Evolutionary conservation across 2,888 invertebrate species (phyloP), one percentile per base, ranked within the genome.

Genomic region (Drosophila vallismaia): DNA sequence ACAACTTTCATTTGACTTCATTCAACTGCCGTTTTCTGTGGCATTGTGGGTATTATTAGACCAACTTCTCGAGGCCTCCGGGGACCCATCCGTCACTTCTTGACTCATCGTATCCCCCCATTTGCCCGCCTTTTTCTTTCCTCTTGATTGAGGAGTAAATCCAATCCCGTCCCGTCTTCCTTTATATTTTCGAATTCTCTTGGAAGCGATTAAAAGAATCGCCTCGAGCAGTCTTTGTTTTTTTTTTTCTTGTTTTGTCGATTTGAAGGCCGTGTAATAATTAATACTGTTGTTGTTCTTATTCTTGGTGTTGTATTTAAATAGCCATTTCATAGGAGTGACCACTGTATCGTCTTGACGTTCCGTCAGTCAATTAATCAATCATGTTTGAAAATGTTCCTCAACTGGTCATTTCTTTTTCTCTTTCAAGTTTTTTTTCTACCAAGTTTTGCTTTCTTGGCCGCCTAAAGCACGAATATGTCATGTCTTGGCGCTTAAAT

Each of bases 301-400:
- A 46, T 53, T 59, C 55, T 56, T 49, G 75, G 36, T 46, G 57
- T 64, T 62, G 80, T 70, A 63, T 77, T 80, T 86, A 78, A 87
- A 81, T 78, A 68, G 71, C 70, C 72, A 77, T 82, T 82, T 80
- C 75, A 74, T 75, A 72, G 74, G 45, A 63, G 56, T 72, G 57
- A 54, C 78, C 67, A 77, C 77, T 68, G 64, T 59, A 71, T 66
- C 28, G 33, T 33, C n/a, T 26, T 10, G 38, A 54, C 46, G 60
- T 69, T n/a, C 36, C n/a, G 36, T 36, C 14, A 73, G 72, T 74
- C 84, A 74, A 85, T 86, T 86, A 86, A 88, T 88, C 86, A 86
- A 85, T 85, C 84, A 85, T 84, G 73, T 75, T 82, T 67, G 51
- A 68, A 71, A 44, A 64, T 63, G 38, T 33, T 1, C 56, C 12